Base-by-base conservation (phyloP, 2,797 vertebrate species). In the Myripristis jacobus region DNA sequence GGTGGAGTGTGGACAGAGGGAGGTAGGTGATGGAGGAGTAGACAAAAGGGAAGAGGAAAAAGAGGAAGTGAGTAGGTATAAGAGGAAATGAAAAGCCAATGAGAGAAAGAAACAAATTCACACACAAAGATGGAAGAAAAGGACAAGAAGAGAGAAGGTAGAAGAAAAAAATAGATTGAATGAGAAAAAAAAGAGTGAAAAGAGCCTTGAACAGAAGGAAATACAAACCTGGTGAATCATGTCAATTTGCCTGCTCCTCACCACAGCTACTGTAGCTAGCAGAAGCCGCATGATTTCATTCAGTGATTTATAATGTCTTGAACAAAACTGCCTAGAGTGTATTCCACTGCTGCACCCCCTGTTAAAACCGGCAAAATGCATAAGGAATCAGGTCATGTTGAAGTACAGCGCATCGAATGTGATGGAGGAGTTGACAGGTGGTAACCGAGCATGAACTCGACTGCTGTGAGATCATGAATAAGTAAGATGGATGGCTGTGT, bases 311-410 rank as follows among this genome's bases (percentile, higher is more conserved):
- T 73, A 77, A 88, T 34, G 36, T 22, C 62, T 27, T 0, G 29
- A 66, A 68, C 25, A 47, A 81, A 88, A 86, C 62, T 82, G 73
- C 70, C 16, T 2, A 0, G 60, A 79, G 74, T 63, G 80, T 79
- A 79, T 81, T 88, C 80, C 1, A 11, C 58, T 0, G 73, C 72
- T 10, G 1, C 34, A 8, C 6, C 27, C 41, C 18, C 41, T 21
- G 63, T 51, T 56, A 41, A 77, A 86, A 80, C 55, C 66, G 88
- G 55, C 75, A 59, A 75, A 82, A 73, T n/a, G 80, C 77, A 81
- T 62, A 60, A 54, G 74, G 80, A 85, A 87, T 82, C 85, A 57
- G 81, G 83, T 83, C 52, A 5, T 82, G 85, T 83, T 86, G 84
- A 71, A 68, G 80, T 6, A 53, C 43, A 1, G 57, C 25, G 50